Base-by-base conservation (phyloP, 2,888 invertebrate species). In the Papilio gigon region DNA sequence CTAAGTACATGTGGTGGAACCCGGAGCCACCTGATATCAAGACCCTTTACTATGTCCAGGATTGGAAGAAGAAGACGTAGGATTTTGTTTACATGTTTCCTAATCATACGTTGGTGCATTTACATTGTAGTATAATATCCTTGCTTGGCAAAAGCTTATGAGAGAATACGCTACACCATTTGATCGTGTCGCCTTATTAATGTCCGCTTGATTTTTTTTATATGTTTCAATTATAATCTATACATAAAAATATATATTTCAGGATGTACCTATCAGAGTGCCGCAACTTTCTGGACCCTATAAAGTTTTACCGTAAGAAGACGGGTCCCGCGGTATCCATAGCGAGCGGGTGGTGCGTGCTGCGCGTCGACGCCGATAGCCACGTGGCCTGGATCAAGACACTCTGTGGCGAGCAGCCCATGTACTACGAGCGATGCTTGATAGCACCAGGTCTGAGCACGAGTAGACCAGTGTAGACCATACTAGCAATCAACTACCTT, bases 1-100 rank as follows among this genome's bases (percentile, higher is more conserved):
- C 87, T 0, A 88, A 89, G 44, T 72, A 78, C 44, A 89, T 90
- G 88, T 90, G 90, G 90, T 88, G 84, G 81, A 90, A 89, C 72
- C 58, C 72, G 0, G 84, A 85, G 0, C 88, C 90, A 2, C 91
- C 91, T 0, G 83, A 91, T 30, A 12, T 86, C 0, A 73, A 70
- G 12, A 79, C 22, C 0, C 78, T 91, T 0, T 72, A 78, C 62
- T 92, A 85, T 65, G 6, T 88, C 0, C 77, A 81, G 42, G 80
- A 85, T 0, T 73, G 73, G 0, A 79, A 74, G 56, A 77, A 81
- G 58, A 73, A 78, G 27, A 82, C 85, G 91, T 90, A 63, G 75
- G 84, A 4, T 73, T 17, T 37, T 60, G 6, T 33, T 6, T 64
- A 59, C 37, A n/a, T 20, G 1, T 44, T 70, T 50, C 70, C 14